Evolutionary conservation across 2,888 invertebrate genomes (phyloP).

Genomic region (Scaptomyza tumidula): DNA sequence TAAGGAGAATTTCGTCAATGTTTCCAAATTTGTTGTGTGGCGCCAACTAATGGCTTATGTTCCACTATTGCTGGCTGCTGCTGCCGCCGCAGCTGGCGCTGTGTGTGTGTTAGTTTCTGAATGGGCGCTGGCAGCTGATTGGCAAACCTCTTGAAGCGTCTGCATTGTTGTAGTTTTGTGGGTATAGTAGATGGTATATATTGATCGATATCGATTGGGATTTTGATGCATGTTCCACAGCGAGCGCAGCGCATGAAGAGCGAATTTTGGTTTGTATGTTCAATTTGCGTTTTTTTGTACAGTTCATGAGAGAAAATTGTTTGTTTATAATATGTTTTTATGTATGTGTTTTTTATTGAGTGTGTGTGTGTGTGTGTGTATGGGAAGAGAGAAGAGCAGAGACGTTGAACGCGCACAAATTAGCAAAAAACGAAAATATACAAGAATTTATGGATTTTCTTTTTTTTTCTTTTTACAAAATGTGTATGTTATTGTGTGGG

Average conservation of each 20-base stretch:
- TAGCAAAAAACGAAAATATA: constrained; percentile 70
- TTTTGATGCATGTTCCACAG: constrained; percentile 57
- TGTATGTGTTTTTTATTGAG: constrained; percentile 21
- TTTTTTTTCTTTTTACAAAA: constrained; percentile 61
- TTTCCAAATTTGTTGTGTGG: constrained; percentile 43
- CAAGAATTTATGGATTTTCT: constrained; percentile 54
- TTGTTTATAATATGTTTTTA: constrained; percentile 25
- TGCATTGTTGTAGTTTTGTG: constrained; percentile 62
- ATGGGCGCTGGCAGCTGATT: constrained; percentile 69
- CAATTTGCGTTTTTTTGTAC: constrained; percentile 65
- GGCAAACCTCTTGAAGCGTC: constrained; percentile 85
- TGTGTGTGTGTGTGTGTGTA: constrained; percentile 44
- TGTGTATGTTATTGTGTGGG: constrained; percentile 12
- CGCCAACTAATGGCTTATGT: constrained; percentile 60
- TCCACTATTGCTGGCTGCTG: constrained; percentile 60
- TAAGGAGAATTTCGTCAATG: constrained; percentile 42
- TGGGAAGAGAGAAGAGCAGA: constrained; percentile 77
- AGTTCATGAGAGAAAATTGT: constrained; percentile 54
- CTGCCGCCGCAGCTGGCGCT: constrained; percentile 31
- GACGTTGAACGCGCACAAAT: constrained; percentile 76
- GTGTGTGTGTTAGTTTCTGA: constrained; percentile 72
- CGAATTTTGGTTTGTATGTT: constrained; percentile 45
- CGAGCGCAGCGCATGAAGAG: constrained; percentile 78
- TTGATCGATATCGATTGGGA: constrained; percentile 36
- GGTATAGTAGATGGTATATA: constrained; percentile 35